A percentile compares a stretch with the other conserved stretches of the same genome.
phyloP scores from a whole-genome alignment of 2,888 invertebrate species.

The Sialis lutaria region DNA sequence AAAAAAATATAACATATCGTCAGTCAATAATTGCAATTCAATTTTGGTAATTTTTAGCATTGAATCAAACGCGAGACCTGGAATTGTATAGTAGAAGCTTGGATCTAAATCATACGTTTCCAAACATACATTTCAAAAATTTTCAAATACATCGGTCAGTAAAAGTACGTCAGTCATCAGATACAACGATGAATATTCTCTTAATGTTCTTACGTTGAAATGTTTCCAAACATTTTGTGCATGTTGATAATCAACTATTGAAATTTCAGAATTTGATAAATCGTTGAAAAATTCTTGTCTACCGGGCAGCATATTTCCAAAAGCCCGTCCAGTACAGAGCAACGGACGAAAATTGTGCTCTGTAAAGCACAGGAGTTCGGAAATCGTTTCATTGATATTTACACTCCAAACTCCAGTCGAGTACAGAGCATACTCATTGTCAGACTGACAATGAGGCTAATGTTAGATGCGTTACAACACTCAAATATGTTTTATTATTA shows the following conservation, averaged over 20 bases:
- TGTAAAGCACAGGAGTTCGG: too few relatives aligned
- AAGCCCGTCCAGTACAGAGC: too few relatives aligned
- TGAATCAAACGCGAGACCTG: constrained; percentile 8
- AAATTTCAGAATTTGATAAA: constrained; percentile 7
- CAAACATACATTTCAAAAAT: constrained; percentile 9
- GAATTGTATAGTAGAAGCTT: constrained; percentile 7
- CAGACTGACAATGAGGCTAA: too few relatives aligned
- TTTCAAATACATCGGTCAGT: constrained; percentile 9
- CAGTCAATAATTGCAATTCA: constrained; percentile 7
- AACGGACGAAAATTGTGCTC: too few relatives aligned
- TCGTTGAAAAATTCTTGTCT: constrained; percentile 8
- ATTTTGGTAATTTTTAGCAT: constrained; percentile 8
- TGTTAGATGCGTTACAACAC: too few relatives aligned
- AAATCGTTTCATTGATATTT: too few relatives aligned
- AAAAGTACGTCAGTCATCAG: constrained; percentile 9
- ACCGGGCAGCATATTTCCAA: too few relatives aligned
- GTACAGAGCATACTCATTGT: too few relatives aligned
- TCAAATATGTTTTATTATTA: too few relatives aligned
- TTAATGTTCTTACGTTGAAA: constrained; percentile 8
- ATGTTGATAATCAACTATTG: constrained; percentile 8
- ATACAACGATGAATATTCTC: constrained; percentile 9
- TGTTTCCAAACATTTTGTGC: constrained; percentile 9
- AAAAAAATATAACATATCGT: neutral
- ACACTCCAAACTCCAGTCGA: too few relatives aligned
- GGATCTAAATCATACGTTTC: constrained; percentile 8